These are phyloP conservation scores for Rhimphoctona megacephalus DNA, from an alignment of 2,888 invertebrate species.

Conservation along the genomic window DNA sequence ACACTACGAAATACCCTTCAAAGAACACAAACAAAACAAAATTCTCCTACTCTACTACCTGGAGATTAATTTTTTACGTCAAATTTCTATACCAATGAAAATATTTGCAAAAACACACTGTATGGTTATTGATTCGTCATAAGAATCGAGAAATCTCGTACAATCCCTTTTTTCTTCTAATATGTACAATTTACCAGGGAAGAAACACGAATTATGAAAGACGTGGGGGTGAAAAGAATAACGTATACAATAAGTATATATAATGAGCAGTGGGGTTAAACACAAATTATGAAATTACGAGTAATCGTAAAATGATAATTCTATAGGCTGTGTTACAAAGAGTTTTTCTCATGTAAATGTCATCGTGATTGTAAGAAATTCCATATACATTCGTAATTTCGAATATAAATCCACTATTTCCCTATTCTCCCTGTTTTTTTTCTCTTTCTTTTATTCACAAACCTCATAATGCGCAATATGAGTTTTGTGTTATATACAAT, in stretches of 20 bases:
- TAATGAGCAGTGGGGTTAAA: conserved; percentile 41
- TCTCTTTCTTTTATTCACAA: conserved; percentile 11
- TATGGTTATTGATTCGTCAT: conserved; percentile 14
- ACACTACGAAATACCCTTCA: conserved; percentile 3
- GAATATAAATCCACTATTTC: conserved; percentile 12
- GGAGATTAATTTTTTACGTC: conserved; percentile 2
- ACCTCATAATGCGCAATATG: conserved; percentile 22
- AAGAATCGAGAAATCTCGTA: background rate
- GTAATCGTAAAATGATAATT: conserved; percentile 53
- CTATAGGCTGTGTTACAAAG: conserved; percentile 32
- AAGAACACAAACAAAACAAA: conserved; percentile 22
- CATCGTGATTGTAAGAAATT: conserved; percentile 12
- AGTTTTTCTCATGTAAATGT: conserved; percentile 43
- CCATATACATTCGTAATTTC: conserved; percentile 28
- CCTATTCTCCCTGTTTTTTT: background rate
- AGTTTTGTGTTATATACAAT: background rate
- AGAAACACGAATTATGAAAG: conserved; percentile 52
- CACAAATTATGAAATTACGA: conserved; percentile 45
- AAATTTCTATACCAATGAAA: background rate
- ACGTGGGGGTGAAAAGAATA: conserved; percentile 42
- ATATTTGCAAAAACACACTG: conserved; percentile 17
- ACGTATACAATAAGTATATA: conserved; percentile 17
- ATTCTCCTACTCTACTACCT: background rate
- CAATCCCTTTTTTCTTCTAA: background rate
- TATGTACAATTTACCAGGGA: conserved; percentile 57